phyloP scores from a whole-genome alignment of 37 sponge, comb jelly and placozoan species.

The Ephydatia muelleri region DNA sequence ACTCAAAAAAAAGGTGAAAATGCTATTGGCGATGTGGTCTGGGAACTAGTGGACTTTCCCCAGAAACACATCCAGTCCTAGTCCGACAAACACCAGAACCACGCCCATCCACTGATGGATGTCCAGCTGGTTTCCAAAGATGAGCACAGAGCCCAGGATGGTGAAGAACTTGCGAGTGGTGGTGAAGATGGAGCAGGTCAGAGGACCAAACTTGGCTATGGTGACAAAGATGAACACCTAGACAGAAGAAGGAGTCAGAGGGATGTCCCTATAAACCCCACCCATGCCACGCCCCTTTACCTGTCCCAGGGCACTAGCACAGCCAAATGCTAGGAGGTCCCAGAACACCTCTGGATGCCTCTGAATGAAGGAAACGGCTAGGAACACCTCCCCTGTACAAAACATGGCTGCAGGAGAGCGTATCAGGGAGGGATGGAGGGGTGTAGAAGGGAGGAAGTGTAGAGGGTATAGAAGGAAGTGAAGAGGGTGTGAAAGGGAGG shows the following conservation, averaged over 20 bases:
- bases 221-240: constrained; percentile 94
- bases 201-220: constrained; percentile 87
- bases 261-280: background rate
- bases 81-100: constrained; percentile 88
- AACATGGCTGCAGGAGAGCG: constrained; percentile 43
- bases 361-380: constrained; percentile 61
- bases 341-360: constrained; percentile 78
- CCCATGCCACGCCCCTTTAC: constrained; percentile 14
- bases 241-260: background rate
- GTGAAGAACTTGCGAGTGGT: constrained; percentile 99
- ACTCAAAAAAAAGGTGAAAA: background rate
- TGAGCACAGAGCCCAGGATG: constrained; percentile 87
- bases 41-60: constrained; percentile 41
- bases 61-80: constrained; percentile 68
- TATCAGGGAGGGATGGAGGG: too few relatives aligned
- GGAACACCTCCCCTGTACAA: constrained; percentile 70
- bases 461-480: too few relatives aligned
- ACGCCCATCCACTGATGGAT: constrained; percentile 91
- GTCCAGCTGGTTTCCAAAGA: constrained; percentile 84
- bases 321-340: constrained; percentile 73
- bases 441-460: too few relatives aligned
- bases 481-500: too few relatives aligned
- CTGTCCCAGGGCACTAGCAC: constrained; percentile 95
- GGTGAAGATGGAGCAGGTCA: constrained; percentile 93
- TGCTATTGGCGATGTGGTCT: background rate